Evolutionary conservation across 2,113 vertebrate species (phyloP), one percentile per base, ranked within the genome.

Genomic region (Potamarius usumacintae): DNA sequence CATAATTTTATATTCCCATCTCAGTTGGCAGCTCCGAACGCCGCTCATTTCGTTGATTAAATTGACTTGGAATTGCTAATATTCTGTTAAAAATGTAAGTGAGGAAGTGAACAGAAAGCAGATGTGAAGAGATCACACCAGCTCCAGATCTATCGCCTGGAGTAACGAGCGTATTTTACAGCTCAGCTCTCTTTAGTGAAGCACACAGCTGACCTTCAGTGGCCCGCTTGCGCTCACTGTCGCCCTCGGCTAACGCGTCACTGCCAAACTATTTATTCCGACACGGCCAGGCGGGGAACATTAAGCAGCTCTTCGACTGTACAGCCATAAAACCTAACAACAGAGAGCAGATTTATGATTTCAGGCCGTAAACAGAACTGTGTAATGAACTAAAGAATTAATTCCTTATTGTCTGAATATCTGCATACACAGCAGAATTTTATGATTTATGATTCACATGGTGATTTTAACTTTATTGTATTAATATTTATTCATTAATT

Each of bases 1-100:
- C 89, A 92, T 93, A 86, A 93, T 95, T 93, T 93, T 93, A 94
- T 93, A 92, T 93, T 94, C 92, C 93, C 91, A 92, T 93, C 91
- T 62, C 63, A 87, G 52, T 92, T 90, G 91, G 91, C 90, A 90
- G 92, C 69, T 91, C 91, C 88, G 83, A 92, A 92, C 89, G 86
- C 88, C 92, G 91, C 90, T 89, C 91, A 84, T 92, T 93, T 93
- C 91, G 93, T 92, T 94, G 92, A 95, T 94, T 91, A 89, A 91
- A 93, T 94, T 90, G 93, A 10, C 17, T 20, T 88, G 87, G 89
- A 93, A 93, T 89, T 90, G 91, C 92, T 94, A 93, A 93, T 90
- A 92, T 42, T 42, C 89, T 81, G 88, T 91, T 91, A 92, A 94
- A 92, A 94, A 90, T 93, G 92, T 90, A 48, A 4, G 34, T 11